Percentiles rank a stretch among this genome's conserved stretches.
Evolutionary conservation across 1,140 invertebrate genomes (phyloP).

Genomic region (Lasioglossum baleicum): DNA sequence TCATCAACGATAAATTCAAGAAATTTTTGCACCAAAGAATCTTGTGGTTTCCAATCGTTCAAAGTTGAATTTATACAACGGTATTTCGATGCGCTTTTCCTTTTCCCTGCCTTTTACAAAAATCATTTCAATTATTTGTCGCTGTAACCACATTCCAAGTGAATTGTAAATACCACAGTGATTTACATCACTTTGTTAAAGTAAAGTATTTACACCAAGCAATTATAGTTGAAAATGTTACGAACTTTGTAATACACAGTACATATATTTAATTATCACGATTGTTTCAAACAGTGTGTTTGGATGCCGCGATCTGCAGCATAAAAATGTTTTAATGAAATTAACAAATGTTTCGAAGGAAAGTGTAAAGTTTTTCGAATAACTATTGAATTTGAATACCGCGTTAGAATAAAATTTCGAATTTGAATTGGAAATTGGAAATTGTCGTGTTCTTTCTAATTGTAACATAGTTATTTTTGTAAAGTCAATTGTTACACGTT

Average conservation of each 20-base stretch:
- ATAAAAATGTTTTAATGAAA: slow-evolving; percentile 51
- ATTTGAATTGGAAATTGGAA: not conserved
- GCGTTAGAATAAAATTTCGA: not conserved
- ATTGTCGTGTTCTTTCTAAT: not conserved
- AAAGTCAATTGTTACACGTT: not conserved
- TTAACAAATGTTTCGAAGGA: not conserved
- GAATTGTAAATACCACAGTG: slow-evolving; percentile 5
- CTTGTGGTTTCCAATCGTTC: not conserved
- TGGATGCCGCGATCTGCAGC: slow-evolving; percentile 10
- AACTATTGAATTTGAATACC: not conserved
- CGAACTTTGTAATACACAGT: slow-evolving; percentile 7
- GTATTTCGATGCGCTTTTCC: slow-evolving; percentile 3
- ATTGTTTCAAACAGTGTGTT: slow-evolving; percentile 21
- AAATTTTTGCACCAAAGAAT: not conserved
- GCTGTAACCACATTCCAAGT: slow-evolving; percentile 13
- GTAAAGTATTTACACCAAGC: slow-evolving; percentile 5
- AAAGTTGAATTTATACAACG: not conserved
- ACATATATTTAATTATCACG: slow-evolving; percentile 3
- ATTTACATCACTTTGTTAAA: slow-evolving; percentile 14
- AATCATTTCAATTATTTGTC: not conserved
- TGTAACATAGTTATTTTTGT: not conserved
- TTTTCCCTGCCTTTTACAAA: slow-evolving; percentile 34
- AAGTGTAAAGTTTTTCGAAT: not conserved
- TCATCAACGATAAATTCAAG: not conserved
- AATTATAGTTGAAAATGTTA: not conserved